These are phyloP conservation scores for Lagopus leucura DNA, from an alignment of 2,113 vertebrate species.

Conservation along the genomic window DNA sequence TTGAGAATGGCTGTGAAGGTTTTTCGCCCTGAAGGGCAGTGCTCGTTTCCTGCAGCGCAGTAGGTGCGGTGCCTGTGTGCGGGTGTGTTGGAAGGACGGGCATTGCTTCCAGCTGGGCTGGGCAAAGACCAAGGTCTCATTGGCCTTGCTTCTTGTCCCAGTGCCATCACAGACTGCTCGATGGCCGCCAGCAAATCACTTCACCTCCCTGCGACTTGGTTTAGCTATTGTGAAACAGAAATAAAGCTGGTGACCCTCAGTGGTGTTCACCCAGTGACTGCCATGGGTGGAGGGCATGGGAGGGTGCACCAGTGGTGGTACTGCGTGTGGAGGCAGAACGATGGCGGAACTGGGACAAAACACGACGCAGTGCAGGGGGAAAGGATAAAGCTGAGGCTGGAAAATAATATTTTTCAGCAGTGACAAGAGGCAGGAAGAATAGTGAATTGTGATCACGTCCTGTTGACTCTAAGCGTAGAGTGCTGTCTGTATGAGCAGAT, in stretches of 20 bases:
- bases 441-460: not conserved
- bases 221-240: not conserved
- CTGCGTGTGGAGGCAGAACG: not conserved
- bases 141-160: not conserved
- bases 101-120: not conserved
- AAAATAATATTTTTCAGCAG: not conserved
- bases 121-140: not conserved
- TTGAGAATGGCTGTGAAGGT: not conserved
- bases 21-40: not conserved
- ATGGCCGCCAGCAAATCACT: not conserved
- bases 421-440: not conserved
- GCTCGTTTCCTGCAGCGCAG: not conserved
- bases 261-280: not conserved
- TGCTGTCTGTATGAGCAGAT: not conserved
- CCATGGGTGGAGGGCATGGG: not conserved
- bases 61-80: not conserved
- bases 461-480: not conserved
- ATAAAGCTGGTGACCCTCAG: not conserved
- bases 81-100: not conserved
- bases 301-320: not conserved
- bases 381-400: not conserved
- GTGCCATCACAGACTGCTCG: not conserved
- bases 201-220: not conserved
- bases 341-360: not conserved
- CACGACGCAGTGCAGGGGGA: not conserved